A percentile compares a stretch with the other conserved stretches of the same genome.
Evolutionary conservation across 2,888 invertebrate species (phyloP).

Genomic region (Sesamia inferens): DNA sequence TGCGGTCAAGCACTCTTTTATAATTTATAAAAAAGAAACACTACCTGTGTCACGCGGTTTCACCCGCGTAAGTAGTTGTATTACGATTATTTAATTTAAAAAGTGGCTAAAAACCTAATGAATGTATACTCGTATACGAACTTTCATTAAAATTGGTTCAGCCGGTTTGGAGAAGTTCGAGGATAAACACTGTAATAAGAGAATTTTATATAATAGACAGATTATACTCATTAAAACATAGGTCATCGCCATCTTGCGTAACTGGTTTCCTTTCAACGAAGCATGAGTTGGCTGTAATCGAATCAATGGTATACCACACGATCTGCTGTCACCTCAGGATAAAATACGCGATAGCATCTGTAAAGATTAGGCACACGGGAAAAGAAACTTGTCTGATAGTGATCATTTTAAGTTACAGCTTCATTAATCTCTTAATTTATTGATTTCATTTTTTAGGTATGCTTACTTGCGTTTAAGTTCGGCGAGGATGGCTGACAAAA

Average conservation of each 20-base stretch:
- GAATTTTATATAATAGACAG: no score
- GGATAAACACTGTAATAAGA: no score
- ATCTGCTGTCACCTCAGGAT: constrained; percentile 30
- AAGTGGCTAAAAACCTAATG: no score
- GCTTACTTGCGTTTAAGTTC: neutral
- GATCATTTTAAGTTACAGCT: constrained; percentile 11
- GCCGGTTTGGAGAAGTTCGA: no score
- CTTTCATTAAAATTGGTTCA: no score
- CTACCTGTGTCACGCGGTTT: no score
- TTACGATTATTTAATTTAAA: no score
- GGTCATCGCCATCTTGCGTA: constrained; percentile 13
- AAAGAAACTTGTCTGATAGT: constrained; percentile 20
- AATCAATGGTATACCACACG: constrained; percentile 22
- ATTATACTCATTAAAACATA: constrained; percentile 1
- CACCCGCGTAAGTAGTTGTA: no score
- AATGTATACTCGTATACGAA: no score
- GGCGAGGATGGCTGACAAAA: neutral
- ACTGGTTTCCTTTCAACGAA: constrained; percentile 27
- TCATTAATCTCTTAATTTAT: constrained; percentile 28
- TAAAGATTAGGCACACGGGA: constrained; percentile 36
- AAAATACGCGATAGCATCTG: constrained; percentile 38
- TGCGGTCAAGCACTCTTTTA: no score
- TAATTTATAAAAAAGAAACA: no score
- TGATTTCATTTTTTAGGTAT: constrained; percentile 24
- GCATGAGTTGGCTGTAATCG: constrained; percentile 38